Percentiles rank a stretch among this genome's conserved stretches.
Conservation (phyloP, 1,140 invertebrate species). For the Neodiprion virginianus region DNA sequence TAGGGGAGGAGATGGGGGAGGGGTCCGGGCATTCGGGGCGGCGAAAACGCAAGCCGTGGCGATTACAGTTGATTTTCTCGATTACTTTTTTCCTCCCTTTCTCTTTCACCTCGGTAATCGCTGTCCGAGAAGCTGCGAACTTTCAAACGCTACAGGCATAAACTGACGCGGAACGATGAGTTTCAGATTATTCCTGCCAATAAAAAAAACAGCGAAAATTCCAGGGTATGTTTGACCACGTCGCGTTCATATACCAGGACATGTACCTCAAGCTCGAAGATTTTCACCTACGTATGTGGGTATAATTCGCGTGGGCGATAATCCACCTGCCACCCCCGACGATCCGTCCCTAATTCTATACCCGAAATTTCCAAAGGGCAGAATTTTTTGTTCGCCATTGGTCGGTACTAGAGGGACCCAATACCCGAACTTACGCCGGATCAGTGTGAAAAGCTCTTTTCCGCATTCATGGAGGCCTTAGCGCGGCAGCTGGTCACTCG, state of each 20-base stretch:
- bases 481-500: neutral
- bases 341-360: neutral
- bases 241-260: constrained; percentile 47
- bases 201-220: constrained; percentile 38
- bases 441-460: neutral
- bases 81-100: neutral
- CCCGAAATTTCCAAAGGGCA: neutral
- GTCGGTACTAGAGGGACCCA: neutral
- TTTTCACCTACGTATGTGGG: neutral
- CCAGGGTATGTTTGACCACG: constrained; percentile 38
- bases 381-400: neutral
- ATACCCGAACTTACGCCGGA: neutral
- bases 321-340: neutral
- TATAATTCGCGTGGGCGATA: neutral
- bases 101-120: neutral
- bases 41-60: too few species aligned
- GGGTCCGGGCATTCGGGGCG: too few species aligned
- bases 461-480: neutral
- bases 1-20: too few species aligned
- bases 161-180: neutral
- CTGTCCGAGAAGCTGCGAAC: neutral
- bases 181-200: neutral
- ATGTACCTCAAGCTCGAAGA: constrained; percentile 31
- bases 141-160: neutral
- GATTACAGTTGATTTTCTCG: neutral